phyloP scores from a whole-genome alignment of 2,113 vertebrate species.

The Cebidichthys violaceus region DNA sequence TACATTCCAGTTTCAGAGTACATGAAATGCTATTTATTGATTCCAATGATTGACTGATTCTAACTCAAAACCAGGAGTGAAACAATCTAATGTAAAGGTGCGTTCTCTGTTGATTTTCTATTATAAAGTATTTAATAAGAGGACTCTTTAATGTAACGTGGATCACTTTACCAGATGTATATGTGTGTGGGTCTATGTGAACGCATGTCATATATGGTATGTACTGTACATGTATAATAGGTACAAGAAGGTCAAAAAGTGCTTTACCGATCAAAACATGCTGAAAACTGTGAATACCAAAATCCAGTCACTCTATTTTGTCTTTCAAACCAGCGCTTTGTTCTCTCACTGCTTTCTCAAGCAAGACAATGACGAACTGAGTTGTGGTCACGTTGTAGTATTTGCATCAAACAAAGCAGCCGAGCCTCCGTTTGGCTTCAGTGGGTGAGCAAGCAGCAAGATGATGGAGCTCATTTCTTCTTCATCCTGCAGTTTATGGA shows the following conservation, averaged over 20 bases:
- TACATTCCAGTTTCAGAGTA: constrained; percentile 81
- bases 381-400: constrained; percentile 4
- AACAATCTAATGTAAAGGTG: constrained; percentile 74
- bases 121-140: constrained; percentile 75
- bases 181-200: constrained; percentile 74
- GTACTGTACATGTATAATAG: constrained; percentile 69
- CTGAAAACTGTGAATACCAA: constrained; percentile 87
- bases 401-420: constrained; percentile 24
- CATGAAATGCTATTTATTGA: constrained; percentile 78
- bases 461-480: constrained; percentile 44
- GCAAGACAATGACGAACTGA: constrained; percentile 7
- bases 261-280: constrained; percentile 85
- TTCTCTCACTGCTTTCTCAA: constrained; percentile 38
- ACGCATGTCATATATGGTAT: constrained; percentile 74
- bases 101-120: constrained; percentile 79
- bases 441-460: constrained; percentile 5
- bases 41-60: constrained; percentile 64
- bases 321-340: constrained; percentile 47
- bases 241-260: constrained; percentile 78
- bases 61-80: constrained; percentile 61
- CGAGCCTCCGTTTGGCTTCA: constrained; percentile 7
- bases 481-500: constrained; percentile 43
- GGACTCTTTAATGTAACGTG: constrained; percentile 69
- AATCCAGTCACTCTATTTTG: constrained; percentile 69
- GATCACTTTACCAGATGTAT: constrained; percentile 76